Evolutionary conservation across 1,140 invertebrate genomes (phyloP).

Genomic region (Centruroides vittatus): DNA sequence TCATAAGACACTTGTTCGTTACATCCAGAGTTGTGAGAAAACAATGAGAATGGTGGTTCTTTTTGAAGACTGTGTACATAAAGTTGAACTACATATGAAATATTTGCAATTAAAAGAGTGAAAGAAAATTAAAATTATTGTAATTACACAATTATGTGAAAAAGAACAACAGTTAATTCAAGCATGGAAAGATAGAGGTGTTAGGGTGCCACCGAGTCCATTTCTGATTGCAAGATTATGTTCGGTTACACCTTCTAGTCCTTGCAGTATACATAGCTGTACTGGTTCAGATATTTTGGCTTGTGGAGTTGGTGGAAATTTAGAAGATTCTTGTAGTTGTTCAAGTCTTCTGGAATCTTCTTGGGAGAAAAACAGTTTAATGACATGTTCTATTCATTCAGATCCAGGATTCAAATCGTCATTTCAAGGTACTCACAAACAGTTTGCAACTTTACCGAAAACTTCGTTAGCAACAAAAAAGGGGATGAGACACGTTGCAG

Average conservation of each 20-base stretch:
- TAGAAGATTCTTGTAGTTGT: background rate
- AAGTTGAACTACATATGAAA: conserved; percentile 79
- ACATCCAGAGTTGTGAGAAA: conserved; percentile 75
- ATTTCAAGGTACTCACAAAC: conserved; percentile 7
- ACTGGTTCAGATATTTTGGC: conserved; percentile 5
- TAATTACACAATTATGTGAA: too few species aligned
- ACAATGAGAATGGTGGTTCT: conserved; percentile 87
- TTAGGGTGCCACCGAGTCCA: conserved; percentile 9
- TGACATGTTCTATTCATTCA: background rate
- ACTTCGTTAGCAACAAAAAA: background rate
- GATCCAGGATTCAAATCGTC: conserved; percentile 6
- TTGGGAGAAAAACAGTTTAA: conserved; percentile 2
- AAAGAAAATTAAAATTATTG: too few species aligned
- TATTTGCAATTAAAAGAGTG: conserved; percentile 76
- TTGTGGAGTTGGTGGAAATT: conserved; percentile 1
- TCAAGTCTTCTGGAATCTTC: background rate
- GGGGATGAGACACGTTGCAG: background rate
- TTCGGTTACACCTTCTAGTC: conserved; percentile 5
- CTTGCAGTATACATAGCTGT: conserved; percentile 11
- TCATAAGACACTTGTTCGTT: conserved; percentile 76
- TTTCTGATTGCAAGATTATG: background rate
- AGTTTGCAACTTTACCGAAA: conserved; percentile 15
- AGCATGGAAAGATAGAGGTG: conserved; percentile 12
- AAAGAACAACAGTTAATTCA: too few species aligned
- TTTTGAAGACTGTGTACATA: conserved; percentile 86